These are phyloP conservation scores for Mormyrops boulengeri DNA, from an alignment of 2,797 vertebrate genomes.

Conservation along the genomic window DNA sequence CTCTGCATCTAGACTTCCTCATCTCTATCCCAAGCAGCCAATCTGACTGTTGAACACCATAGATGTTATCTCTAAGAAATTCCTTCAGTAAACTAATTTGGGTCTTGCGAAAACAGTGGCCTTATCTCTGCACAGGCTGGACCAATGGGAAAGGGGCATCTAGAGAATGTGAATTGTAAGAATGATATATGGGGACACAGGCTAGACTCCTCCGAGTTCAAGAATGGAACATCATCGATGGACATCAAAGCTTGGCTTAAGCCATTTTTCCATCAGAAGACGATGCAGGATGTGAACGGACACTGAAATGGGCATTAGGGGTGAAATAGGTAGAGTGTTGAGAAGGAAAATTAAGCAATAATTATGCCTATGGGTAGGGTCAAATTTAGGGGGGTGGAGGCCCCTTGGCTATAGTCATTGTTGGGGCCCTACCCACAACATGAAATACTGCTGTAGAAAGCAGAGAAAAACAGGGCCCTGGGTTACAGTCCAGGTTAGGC, in stretches of 20 bases:
- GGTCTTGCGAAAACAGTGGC: slow-evolving; percentile 11
- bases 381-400: not conserved
- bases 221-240: not conserved
- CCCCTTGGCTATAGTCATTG: not conserved
- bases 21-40: slow-evolving; percentile 13
- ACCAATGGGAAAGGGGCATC: not conserved
- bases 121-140: not conserved
- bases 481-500: not conserved
- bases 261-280: not conserved
- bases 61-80: slow-evolving; percentile 12
- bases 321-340: not conserved
- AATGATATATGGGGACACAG: not conserved
- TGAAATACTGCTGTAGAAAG: not conserved
- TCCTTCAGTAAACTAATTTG: slow-evolving; percentile 18
- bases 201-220: not conserved
- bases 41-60: slow-evolving; percentile 6
- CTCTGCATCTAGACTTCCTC: not conserved
- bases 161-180: not conserved
- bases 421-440: not conserved
- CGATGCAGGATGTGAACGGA: not conserved
- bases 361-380: not conserved
- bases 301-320: not conserved
- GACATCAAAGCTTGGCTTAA: not conserved
- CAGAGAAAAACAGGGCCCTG: not conserved
- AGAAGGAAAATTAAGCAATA: not conserved